These are phyloP conservation scores for Lates calcarifer DNA, from an alignment of 2,113 vertebrate species.

Conservation along the genomic window DNA sequence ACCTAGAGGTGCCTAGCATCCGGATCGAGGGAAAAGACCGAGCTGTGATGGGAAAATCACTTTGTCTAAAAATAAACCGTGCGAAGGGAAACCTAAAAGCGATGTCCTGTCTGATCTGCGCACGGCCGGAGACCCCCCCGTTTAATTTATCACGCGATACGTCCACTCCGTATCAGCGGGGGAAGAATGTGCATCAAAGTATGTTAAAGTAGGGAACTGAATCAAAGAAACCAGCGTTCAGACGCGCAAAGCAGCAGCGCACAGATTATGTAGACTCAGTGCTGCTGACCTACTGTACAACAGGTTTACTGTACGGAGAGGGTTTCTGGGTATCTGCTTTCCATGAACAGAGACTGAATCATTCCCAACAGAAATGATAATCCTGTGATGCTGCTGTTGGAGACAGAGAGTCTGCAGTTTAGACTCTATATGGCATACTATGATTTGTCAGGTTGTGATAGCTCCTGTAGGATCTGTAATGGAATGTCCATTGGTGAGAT, in stretches of 20 bases:
- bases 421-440: no score
- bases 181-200: conserved; percentile 4
- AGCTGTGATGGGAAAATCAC: background rate
- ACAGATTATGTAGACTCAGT: background rate
- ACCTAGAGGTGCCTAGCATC: background rate
- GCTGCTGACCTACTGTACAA: conserved; percentile 41
- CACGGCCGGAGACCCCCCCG: conserved; percentile 4
- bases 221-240: conserved; percentile 39
- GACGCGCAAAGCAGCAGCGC: conserved; percentile 20
- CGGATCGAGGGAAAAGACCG: background rate
- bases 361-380: background rate
- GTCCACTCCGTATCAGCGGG: background rate
- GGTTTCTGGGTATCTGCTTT: background rate
- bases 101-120: conserved; percentile 20
- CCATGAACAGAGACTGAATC: conserved; percentile 12
- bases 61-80: conserved; percentile 3
- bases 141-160: conserved; percentile 5
- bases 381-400: conserved; percentile 7
- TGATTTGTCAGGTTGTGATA: no score
- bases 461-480: background rate
- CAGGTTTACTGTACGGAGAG: conserved; percentile 37
- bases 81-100: conserved; percentile 20
- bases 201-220: background rate
- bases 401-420: background rate
- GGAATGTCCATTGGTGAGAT: no score